Evolutionary conservation across 2,888 invertebrate genomes (phyloP).

Genomic region (Rhorus exstirpatorius): DNA sequence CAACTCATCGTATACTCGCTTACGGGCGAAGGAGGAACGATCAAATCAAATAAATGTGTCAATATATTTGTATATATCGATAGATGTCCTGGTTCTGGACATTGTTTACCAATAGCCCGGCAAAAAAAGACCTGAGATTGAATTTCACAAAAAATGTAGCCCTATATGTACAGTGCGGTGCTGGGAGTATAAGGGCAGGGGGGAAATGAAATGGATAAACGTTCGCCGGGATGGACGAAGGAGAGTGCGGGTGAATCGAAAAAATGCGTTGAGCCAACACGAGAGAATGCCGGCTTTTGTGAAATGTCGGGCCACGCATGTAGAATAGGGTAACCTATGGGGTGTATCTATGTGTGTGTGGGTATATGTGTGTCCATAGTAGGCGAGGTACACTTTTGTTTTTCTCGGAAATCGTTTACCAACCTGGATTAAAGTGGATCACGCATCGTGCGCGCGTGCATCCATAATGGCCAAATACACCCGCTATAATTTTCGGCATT

Average conservation of each 20-base stretch:
- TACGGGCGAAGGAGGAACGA: neutral
- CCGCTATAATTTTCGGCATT: conserved; percentile 55
- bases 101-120: conserved; percentile 25
- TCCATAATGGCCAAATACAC: conserved; percentile 49
- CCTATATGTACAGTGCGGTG: conserved; percentile 1
- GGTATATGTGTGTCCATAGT: conserved; percentile 23
- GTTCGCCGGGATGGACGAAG: conserved; percentile 4
- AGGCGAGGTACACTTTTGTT: conserved; percentile 37
- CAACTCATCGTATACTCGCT: neutral
- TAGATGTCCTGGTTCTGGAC: conserved; percentile 1
- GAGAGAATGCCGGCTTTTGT: conserved; percentile 31
- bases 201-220: conserved; percentile 1
- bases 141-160: conserved; percentile 8
- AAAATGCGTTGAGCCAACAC: conserved; percentile 16
- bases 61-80: neutral
- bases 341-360: conserved; percentile 15
- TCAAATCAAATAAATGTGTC: conserved; percentile 22
- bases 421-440: conserved; percentile 64
- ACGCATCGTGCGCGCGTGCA: conserved; percentile 48
- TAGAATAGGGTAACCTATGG: conserved; percentile 42
- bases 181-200: neutral
- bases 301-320: conserved; percentile 26
- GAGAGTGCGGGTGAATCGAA: conserved; percentile 26
- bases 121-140: conserved; percentile 13
- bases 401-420: conserved; percentile 61